Conservation (phyloP, 2,888 invertebrate genomes). For the Oscheius onirici region DNA sequence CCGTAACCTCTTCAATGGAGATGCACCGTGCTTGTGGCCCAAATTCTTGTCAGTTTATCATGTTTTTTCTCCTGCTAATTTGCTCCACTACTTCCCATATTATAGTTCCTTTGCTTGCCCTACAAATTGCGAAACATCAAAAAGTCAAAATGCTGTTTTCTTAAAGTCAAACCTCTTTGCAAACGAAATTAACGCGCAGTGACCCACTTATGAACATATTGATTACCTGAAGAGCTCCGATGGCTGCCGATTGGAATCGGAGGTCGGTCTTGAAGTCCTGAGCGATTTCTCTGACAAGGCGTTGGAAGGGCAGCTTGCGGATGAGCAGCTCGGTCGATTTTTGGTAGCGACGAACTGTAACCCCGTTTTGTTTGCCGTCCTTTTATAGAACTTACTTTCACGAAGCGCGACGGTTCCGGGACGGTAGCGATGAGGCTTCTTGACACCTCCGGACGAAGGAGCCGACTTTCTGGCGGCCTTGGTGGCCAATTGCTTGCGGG, state of each 20-base stretch:
- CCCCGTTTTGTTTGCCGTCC: conserved; percentile 84
- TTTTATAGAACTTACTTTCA: conserved; percentile 29
- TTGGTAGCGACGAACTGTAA: conserved; percentile 85
- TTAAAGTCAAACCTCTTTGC: too few relatives aligned
- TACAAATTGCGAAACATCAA: too few relatives aligned
- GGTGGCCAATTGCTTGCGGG: conserved; percentile 37
- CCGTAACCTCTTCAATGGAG: too few relatives aligned
- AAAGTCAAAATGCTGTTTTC: neutral
- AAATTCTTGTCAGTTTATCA: too few relatives aligned
- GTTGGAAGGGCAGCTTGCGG: conserved; percentile 36
- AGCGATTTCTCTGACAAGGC: conserved; percentile 59
- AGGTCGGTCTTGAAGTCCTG: conserved; percentile 63
- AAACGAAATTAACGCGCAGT: neutral
- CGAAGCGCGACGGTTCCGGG: conserved; percentile 91
- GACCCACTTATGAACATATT: neutral
- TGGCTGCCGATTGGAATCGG: conserved; percentile 61
- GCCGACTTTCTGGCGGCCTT: conserved; percentile 89
- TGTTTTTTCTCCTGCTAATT: neutral
- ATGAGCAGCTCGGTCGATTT: conserved; percentile 83
- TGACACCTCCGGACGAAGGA: conserved; percentile 86
- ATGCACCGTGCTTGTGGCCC: too few relatives aligned
- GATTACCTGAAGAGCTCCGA: conserved; percentile 52
- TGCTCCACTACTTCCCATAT: neutral
- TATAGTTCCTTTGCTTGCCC: too few relatives aligned
- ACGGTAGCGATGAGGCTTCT: conserved; percentile 94